These are phyloP conservation scores for Calephelis nemesis DNA, from an alignment of 1,140 invertebrate species.

Conservation along the genomic window DNA sequence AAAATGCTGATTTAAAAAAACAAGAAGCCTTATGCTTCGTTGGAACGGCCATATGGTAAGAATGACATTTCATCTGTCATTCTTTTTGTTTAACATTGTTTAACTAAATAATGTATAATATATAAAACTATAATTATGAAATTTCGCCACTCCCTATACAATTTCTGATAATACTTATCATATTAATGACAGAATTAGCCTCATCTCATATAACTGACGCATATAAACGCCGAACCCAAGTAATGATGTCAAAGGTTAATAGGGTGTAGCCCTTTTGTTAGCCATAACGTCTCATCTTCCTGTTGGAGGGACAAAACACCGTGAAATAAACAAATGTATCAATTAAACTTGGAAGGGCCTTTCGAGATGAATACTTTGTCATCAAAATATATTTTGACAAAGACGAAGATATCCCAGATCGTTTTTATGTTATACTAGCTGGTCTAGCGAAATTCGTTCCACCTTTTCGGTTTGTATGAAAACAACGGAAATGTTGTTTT, in stretches of 20 bases:
- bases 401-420: too few relatives aligned
- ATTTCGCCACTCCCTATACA: neutral
- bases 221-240: slow-evolving; percentile 19
- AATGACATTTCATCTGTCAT: too few relatives aligned
- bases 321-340: slow-evolving; percentile 15
- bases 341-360: neutral
- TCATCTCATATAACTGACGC: slow-evolving; percentile 24
- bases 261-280: slow-evolving; percentile 32
- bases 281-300: slow-evolving; percentile 36
- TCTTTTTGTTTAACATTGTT: too few relatives aligned
- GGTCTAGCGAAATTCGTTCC: too few relatives aligned
- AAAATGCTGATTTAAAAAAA: too few relatives aligned
- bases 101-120: too few relatives aligned
- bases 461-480: too few relatives aligned
- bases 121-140: neutral
- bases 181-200: slow-evolving; percentile 12
- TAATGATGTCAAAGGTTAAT: slow-evolving; percentile 44
- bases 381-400: neutral
- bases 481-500: too few relatives aligned
- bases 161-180: neutral
- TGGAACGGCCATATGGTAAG: too few relatives aligned
- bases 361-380: neutral
- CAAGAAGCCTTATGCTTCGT: too few relatives aligned
- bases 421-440: too few relatives aligned
- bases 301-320: slow-evolving; percentile 7